Evolutionary conservation across 2,797 vertebrate species (phyloP).

Genomic region (Cyprinella venusta): DNA sequence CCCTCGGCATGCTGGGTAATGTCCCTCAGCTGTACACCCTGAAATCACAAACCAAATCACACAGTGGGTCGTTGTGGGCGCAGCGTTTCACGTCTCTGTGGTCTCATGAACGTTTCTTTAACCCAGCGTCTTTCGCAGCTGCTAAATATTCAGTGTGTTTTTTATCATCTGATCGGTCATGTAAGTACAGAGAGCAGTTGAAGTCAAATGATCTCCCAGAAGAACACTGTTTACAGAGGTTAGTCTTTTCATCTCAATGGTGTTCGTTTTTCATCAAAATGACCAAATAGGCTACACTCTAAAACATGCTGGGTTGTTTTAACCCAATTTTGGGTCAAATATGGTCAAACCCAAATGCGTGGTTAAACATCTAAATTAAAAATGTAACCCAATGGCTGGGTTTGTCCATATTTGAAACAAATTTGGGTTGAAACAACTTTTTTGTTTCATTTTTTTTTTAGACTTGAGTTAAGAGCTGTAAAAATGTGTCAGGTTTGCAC

Average conservation of each 20-base stretch:
- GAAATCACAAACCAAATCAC: conserved; percentile 40
- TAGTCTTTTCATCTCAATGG: not conserved
- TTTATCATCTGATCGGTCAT: not conserved
- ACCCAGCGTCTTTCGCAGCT: not conserved
- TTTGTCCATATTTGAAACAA: no score
- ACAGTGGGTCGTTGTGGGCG: conserved; percentile 13
- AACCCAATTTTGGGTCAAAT: no score
- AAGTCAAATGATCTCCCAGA: conserved; percentile 1
- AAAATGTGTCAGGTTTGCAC: not conserved
- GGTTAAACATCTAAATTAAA: no score
- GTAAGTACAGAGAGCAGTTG: not conserved
- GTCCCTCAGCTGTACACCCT: not conserved
- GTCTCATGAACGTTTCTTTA: conserved; percentile 13
- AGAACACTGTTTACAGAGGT: not conserved
- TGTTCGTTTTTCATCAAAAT: not conserved
- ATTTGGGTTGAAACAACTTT: no score
- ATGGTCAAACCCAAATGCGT: no score
- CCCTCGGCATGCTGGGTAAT: not conserved
- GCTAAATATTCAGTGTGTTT: conserved; percentile 8
- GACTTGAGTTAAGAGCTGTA: not conserved
- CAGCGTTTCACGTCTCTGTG: conserved; percentile 5
- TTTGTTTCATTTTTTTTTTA: no score
- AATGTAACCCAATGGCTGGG: no score
- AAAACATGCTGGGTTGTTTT: no score
- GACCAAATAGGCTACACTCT: no score